Percentiles rank a stretch among this genome's conserved stretches.
These are phyloP conservation scores for Seriola dumerili DNA, from an alignment of 2,113 vertebrate species.

Conservation along the genomic window DNA sequence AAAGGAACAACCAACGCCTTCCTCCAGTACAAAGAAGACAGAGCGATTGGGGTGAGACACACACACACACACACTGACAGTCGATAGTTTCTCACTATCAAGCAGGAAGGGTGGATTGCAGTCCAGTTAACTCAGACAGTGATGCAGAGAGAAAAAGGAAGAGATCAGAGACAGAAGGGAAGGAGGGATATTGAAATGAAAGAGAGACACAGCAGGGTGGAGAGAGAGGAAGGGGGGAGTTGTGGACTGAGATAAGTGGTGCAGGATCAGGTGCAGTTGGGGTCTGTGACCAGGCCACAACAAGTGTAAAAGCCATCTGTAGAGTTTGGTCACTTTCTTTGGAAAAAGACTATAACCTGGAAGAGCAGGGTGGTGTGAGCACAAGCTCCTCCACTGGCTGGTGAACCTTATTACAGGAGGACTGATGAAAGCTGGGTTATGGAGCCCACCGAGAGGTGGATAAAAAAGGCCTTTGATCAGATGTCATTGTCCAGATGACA, in stretches of 20 bases:
- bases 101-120: constrained; percentile 15
- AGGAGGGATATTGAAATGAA: background rate
- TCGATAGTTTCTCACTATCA: background rate
- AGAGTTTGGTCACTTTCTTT: no score
- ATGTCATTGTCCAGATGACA: no score
- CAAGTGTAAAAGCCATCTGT: no score
- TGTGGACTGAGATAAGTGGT: no score
- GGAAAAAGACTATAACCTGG: no score
- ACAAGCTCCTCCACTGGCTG: no score
- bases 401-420: no score
- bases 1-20: constrained; percentile 91
- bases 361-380: no score
- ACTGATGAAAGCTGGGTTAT: no score
- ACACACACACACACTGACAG: constrained; percentile 36
- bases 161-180: background rate
- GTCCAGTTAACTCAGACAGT: constrained; percentile 3
- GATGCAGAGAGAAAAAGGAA: constrained; percentile 1
- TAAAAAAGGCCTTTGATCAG: no score
- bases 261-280: background rate
- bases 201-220: background rate
- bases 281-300: no score
- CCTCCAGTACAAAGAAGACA: constrained; percentile 91
- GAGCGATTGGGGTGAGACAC: constrained; percentile 85
- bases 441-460: no score
- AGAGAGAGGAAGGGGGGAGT: background rate